Percentiles rank a stretch among this genome's conserved stretches.
These are phyloP conservation scores for Dermochelys coriacea DNA, from an alignment of 2,797 vertebrate genomes.

Conservation along the genomic window DNA sequence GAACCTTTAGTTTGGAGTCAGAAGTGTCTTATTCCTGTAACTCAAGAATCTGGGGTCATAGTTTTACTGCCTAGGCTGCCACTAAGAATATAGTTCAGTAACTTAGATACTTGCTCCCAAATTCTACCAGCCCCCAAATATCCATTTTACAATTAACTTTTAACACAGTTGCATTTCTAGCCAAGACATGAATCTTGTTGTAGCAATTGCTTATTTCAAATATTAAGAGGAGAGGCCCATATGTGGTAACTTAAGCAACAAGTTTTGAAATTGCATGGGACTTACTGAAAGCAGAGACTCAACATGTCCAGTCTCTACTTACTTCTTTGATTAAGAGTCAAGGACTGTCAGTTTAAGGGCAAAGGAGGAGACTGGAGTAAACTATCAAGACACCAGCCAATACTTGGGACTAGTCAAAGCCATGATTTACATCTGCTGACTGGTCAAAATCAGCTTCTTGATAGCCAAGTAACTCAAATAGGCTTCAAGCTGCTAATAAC, in stretches of 20 bases:
- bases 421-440: fast-evolving
- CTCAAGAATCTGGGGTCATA: neutral
- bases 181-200: neutral
- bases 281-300: neutral
- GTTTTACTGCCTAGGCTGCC: neutral
- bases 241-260: neutral
- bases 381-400: neutral
- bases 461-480: neutral
- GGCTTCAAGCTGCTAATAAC: neutral
- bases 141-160: neutral
- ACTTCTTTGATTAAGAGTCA: neutral
- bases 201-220: neutral
- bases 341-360: neutral
- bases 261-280: neutral
- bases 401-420: fast-evolving
- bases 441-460: fast-evolving
- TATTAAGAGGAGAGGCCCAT: neutral
- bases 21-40: neutral
- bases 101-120: neutral
- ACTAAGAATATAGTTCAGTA: neutral
- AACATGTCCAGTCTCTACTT: neutral
- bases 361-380: neutral
- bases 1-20: neutral
- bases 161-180: neutral
- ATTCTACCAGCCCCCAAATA: neutral